Base-by-base conservation (phyloP, 2,797 vertebrate genomes). In the Muscicapa comitata region DNA sequence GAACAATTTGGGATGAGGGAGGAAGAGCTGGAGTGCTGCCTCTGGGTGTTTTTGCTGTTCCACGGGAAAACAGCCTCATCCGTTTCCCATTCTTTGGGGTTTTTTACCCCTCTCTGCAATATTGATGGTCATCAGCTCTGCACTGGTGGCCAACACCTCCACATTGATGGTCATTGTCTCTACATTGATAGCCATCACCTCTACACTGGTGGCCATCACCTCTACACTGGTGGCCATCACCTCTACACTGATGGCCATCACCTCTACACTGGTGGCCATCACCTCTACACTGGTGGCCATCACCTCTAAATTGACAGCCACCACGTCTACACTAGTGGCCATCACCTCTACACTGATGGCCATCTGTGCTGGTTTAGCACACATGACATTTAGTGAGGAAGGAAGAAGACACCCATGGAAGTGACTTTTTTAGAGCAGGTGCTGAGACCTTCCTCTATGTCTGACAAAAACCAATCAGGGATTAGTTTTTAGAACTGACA, bases 171-270 rank as follows among this genome's bases (percentile, higher is more conserved):
- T 1, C 11, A 14, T 1, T 6, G 4, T 7, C 11, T 53, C 23
- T 5, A 1, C 3, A 19, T 1, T 10, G 48, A 3, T 24, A 24
- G 45, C 3, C 12, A 10, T 0, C 5, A 4, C 1, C 9, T 33
- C 4, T 58, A 3, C 7, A 15, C 0, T 50, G 13, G 0, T 13
- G 13, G 28, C 7, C 28, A 28, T 1, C 18, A 14, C 3, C 24
- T 48, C 38, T 28, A 2, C 13, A 17, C 0, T 21, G 7, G 0
- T 2, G 1, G 21, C 2, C 23, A n/a, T 0, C 8, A 17, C 11
- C 11, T 28, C 7, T 26, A 8, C 2, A 4, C 1, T 21, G 35
- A 2, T 13, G 17, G 10, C 2, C 11, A 21, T 1, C 24, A 13
- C 2, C 11, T 53, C 23, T 5, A 1, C 3, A 19, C 0, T 10